A percentile compares a stretch with the other conserved stretches of the same genome.
These are phyloP conservation scores for Archivesica marissinica DNA, from an alignment of 1,140 invertebrate species.

Conservation along the genomic window DNA sequence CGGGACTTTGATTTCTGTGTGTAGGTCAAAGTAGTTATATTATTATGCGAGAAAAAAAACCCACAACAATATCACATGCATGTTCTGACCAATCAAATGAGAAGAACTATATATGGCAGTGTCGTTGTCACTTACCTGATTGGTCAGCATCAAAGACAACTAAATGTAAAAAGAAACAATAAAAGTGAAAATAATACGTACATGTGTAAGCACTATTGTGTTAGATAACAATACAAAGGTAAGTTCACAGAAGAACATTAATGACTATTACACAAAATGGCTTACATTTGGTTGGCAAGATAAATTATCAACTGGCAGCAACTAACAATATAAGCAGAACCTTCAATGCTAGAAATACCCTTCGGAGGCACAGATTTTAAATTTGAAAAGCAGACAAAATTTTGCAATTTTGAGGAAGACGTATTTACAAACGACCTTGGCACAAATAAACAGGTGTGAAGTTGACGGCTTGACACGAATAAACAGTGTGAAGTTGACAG, in stretches of 20 bases:
- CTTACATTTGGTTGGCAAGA: conserved; percentile 23
- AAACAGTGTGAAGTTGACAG: too few species aligned
- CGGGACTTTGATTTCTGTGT: neutral
- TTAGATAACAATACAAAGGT: conserved; percentile 5
- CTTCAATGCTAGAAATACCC: too few species aligned
- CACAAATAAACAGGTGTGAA: too few species aligned
- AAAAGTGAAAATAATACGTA: neutral
- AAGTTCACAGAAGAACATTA: neutral
- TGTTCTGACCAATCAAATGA: conserved; percentile 33
- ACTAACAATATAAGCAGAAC: too few species aligned
- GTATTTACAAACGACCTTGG: too few species aligned
- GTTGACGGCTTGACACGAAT: too few species aligned
- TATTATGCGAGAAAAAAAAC: conserved; percentile 19
- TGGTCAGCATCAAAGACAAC: conserved; percentile 1
- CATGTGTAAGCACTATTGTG: neutral
- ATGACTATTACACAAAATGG: neutral
- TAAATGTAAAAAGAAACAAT: conserved; percentile 1
- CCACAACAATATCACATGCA: conserved; percentile 23
- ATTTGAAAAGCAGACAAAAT: too few species aligned
- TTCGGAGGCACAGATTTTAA: too few species aligned
- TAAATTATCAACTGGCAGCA: conserved; percentile 24
- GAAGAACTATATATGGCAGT: conserved; percentile 28
- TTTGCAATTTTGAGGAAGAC: too few species aligned
- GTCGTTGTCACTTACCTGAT: conserved; percentile 30
- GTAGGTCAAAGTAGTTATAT: neutral